These are phyloP conservation scores for Chelonia mydas DNA, from an alignment of 2,797 vertebrate genomes.

Conservation along the genomic window DNA sequence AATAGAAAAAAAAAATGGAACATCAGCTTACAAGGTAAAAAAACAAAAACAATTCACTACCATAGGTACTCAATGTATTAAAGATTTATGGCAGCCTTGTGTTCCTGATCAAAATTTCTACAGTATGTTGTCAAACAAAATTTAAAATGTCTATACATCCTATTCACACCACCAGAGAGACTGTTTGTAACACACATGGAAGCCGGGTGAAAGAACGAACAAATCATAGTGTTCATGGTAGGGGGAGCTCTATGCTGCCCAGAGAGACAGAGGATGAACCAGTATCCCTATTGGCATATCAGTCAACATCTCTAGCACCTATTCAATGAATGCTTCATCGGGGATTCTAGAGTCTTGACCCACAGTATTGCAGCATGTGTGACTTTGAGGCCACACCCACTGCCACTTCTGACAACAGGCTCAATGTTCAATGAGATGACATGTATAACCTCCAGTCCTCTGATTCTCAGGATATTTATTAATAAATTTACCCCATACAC, in stretches of 20 bases:
- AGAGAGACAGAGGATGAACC: not conserved
- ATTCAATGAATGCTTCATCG: not conserved
- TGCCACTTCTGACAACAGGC: not conserved
- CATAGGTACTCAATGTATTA: not conserved
- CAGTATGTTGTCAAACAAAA: not conserved
- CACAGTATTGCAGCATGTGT: not conserved
- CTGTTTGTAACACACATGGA: not conserved
- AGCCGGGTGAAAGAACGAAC: constrained; percentile 5
- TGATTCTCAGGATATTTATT: accelerated
- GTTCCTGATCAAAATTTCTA: not conserved
- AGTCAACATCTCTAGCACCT: not conserved
- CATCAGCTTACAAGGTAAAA: not conserved
- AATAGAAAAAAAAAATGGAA: not conserved
- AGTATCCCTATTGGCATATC: not conserved
- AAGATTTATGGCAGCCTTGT: not conserved
- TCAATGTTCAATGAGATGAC: not conserved
- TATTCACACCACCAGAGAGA: not conserved
- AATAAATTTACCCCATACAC: not conserved
- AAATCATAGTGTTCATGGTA: not conserved
- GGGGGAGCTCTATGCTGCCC: accelerated
- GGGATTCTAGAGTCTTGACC: not conserved
- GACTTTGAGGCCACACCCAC: not conserved
- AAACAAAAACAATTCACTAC: not conserved
- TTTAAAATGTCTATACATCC: not conserved
- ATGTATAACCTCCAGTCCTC: not conserved